These are phyloP conservation scores for Xestia sexstrigata DNA, from an alignment of 2,888 invertebrate genomes.

Conservation along the genomic window DNA sequence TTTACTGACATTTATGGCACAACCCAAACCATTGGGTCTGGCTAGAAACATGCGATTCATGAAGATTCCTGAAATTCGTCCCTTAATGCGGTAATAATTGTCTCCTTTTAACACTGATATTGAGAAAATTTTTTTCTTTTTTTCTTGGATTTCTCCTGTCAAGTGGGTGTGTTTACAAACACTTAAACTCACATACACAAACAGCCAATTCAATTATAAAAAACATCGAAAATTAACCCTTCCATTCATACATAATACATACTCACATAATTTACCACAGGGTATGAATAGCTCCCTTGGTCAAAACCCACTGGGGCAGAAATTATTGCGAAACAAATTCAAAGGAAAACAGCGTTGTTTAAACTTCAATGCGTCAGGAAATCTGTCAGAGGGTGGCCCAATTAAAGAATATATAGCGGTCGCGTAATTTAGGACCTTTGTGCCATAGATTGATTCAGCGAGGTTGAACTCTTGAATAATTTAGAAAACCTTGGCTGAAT, in stretches of 20 bases:
- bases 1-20: not conserved
- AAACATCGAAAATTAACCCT: not conserved
- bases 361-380: conserved; percentile 58
- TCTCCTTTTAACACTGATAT: too few relatives aligned
- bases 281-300: not conserved
- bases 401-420: conserved; percentile 79
- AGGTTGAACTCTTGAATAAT: conserved; percentile 79
- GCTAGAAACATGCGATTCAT: not conserved
- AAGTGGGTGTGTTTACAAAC: too few relatives aligned
- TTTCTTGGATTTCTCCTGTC: too few relatives aligned
- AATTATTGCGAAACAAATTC: conserved; percentile 35
- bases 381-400: conserved; percentile 64
- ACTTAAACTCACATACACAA: too few relatives aligned
- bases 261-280: not conserved
- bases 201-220: not conserved
- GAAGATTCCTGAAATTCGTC: not conserved
- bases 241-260: not conserved
- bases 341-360: conserved; percentile 31
- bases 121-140: too few relatives aligned
- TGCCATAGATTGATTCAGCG: conserved; percentile 80
- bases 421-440: conserved; percentile 74
- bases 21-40: not conserved
- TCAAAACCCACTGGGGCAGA: not conserved
- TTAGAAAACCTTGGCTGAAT: conserved; percentile 72
- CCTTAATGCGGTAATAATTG: too few relatives aligned